Evolutionary conservation across 1,140 invertebrate genomes (phyloP).

Genomic region (Battus philenor): DNA sequence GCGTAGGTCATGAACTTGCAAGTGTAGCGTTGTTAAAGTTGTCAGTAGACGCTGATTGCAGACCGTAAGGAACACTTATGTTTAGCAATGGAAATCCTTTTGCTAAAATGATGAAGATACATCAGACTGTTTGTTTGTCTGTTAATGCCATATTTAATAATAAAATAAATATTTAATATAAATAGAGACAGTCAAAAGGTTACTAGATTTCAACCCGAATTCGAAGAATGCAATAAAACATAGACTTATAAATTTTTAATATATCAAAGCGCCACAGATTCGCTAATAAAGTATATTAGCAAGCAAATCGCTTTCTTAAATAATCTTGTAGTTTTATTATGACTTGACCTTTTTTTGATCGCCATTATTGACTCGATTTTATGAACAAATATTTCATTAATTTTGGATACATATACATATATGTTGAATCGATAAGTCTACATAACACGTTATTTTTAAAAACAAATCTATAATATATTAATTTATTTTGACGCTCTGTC

Average conservation of each 20-base stretch:
- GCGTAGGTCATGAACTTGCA: too few relatives aligned
- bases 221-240: constrained; percentile 8
- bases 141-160: background rate
- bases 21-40: too few relatives aligned
- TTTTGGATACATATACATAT: too few relatives aligned
- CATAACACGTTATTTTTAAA: too few relatives aligned
- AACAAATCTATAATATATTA: too few relatives aligned
- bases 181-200: constrained; percentile 1
- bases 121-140: too few relatives aligned
- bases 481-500: too few relatives aligned
- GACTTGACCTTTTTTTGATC: constrained; percentile 13
- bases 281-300: constrained; percentile 12
- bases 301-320: constrained; percentile 15
- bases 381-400: constrained; percentile 2
- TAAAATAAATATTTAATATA: constrained; percentile 1
- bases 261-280: constrained; percentile 9
- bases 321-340: constrained; percentile 3
- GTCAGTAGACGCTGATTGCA: too few relatives aligned
- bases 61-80: too few relatives aligned
- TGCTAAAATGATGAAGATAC: too few relatives aligned
- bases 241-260: constrained; percentile 5
- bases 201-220: constrained; percentile 4
- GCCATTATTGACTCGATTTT: constrained; percentile 9
- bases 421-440: too few relatives aligned
- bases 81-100: too few relatives aligned